phyloP scores from a whole-genome alignment of 1,140 invertebrate species.

The Bathynomus jamesi region DNA sequence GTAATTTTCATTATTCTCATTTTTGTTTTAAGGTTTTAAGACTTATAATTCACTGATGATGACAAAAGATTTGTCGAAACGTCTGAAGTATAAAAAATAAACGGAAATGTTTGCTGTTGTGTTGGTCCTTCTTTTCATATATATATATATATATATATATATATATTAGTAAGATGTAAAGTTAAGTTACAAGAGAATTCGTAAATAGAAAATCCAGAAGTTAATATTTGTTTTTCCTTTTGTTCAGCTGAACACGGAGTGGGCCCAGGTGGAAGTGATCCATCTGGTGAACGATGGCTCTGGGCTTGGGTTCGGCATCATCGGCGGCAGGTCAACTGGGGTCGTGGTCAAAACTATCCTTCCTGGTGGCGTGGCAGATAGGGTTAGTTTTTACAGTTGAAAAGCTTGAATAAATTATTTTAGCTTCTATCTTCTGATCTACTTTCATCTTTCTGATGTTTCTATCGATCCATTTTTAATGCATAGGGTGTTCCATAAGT shows the following conservation, averaged over 20 bases:
- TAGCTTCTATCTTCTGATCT: not conserved
- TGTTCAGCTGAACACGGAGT: conserved; percentile 77
- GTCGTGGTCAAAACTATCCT: conserved; percentile 93
- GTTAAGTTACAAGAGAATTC: no score
- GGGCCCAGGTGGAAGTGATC: conserved; percentile 92
- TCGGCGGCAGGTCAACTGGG: conserved; percentile 88
- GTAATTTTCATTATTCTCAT: no score
- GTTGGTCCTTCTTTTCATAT: no score
- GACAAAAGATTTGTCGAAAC: no score
- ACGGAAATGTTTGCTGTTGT: no score
- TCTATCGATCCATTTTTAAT: not conserved
- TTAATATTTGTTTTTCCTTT: not conserved
- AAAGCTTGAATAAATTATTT: not conserved
- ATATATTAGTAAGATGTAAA: no score
- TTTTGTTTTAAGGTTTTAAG: no score
- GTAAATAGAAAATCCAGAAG: no score
- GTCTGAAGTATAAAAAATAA: no score
- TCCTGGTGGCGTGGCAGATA: conserved; percentile 82
- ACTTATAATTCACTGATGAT: no score
- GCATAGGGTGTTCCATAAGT: no score
- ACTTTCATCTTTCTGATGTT: not conserved
- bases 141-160: no score
- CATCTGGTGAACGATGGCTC: conserved; percentile 91
- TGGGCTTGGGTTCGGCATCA: conserved; percentile 91
- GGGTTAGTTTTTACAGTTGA: conserved; percentile 52